Evolutionary conservation across 1,140 invertebrate genomes (phyloP), one percentile per base, ranked within the genome.

Genomic region (Drosophila guanche): DNA sequence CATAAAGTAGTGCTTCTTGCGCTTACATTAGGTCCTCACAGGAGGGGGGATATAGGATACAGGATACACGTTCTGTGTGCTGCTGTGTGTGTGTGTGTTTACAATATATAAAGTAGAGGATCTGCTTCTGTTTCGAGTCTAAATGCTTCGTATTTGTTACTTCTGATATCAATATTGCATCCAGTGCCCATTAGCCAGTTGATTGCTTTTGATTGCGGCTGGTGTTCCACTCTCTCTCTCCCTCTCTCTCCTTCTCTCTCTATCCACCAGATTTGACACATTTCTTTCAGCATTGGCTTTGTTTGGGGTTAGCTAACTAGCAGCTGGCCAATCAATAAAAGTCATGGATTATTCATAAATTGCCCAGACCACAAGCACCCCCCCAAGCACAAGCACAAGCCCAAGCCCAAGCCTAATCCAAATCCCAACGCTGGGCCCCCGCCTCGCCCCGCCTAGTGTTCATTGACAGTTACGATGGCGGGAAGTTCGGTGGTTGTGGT

Each of bases 281-380:
- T 42, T 56, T 37, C 33, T 37, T 68, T 16, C 23, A 51, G 47
- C 63, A 37, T 41, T 62, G 29, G 8, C 8, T 33, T 33, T 37
- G 33, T 37, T 37, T 37, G 10, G 7, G 33, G 33, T 37, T 37
- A 12, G 29, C 29, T 33, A 10, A 33, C 29, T 33, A 33, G 29
- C 29, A 33, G 33, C 33, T 12, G 61, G 61, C 62, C 62, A 81
- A 84, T 84, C 79, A 85, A 84, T 84, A 84, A 62, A 73, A 76
- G 41, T 54, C 48, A 83, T 78, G 47, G 25, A 29, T 70, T 78
- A 78, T 83, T 77, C 79, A 83, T 79, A 68, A 79, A 51, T 45
- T 27, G 27, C 33, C 27, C 10, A 25, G 5, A 8, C 40, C 23
- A 37, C 46, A 47, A 48, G 25, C 37, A 29, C 12, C 23, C 23